phyloP scores from a whole-genome alignment of 2,888 invertebrate species.

The Agonopterix arenella region DNA sequence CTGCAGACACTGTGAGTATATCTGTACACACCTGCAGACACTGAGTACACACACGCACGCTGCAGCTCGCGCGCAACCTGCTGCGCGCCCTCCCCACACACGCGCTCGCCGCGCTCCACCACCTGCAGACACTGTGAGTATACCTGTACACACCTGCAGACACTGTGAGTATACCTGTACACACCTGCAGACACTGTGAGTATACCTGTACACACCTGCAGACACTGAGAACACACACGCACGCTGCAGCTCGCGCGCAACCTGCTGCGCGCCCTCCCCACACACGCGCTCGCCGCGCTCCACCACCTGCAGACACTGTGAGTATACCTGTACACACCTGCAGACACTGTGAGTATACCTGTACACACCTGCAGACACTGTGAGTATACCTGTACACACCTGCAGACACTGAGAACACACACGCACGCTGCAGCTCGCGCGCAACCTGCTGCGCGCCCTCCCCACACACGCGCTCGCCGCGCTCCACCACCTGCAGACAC shows the following conservation, averaged over 20 bases:
- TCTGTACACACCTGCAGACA: too few species aligned
- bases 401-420: too few species aligned
- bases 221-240: slow-evolving; percentile 28
- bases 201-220: slow-evolving; percentile 7
- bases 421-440: slow-evolving; percentile 81
- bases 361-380: slow-evolving; percentile 55
- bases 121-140: slow-evolving; percentile 54
- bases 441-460: slow-evolving; percentile 82
- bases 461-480: slow-evolving; percentile 81
- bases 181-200: slow-evolving; percentile 55
- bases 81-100: slow-evolving; percentile 81
- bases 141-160: neutral
- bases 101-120: slow-evolving; percentile 73
- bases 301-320: slow-evolving; percentile 50
- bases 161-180: too few species aligned
- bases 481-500: slow-evolving; percentile 42
- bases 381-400: slow-evolving; percentile 23
- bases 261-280: slow-evolving; percentile 81
- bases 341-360: too few species aligned
- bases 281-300: slow-evolving; percentile 77
- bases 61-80: slow-evolving; percentile 85
- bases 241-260: slow-evolving; percentile 84
- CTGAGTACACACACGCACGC: slow-evolving; percentile 55
- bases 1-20: slow-evolving; percentile 52
- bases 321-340: slow-evolving; percentile 17